Conservation (phyloP, 2,888 invertebrate species). For the Apotomis turbidana region DNA sequence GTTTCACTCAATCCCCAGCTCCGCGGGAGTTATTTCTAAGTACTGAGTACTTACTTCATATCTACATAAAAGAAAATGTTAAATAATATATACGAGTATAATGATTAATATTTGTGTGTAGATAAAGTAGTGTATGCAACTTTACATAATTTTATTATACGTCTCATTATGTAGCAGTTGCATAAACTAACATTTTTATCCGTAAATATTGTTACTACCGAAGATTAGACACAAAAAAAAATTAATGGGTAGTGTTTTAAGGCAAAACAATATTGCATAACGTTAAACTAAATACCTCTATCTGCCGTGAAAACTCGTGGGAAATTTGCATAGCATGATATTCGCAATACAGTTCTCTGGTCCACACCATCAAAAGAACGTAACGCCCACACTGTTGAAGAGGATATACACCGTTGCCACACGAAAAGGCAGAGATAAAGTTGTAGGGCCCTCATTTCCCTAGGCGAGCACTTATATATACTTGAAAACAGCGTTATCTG, state of each 20-base stretch:
- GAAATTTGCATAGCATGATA: constrained; percentile 40
- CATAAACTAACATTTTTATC: no score
- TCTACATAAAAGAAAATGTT: no score
- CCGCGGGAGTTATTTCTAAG: no score
- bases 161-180: no score
- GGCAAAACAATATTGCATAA: neutral
- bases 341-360: constrained; percentile 42
- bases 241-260: neutral
- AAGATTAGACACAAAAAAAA: no score
- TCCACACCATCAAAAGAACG: neutral
- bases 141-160: no score
- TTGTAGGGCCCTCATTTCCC: constrained; percentile 55
- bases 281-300: neutral
- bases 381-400: neutral
- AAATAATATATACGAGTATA: no score
- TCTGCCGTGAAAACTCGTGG: constrained; percentile 26
- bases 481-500: constrained; percentile 42
- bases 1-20: no score
- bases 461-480: constrained; percentile 43
- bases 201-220: no score
- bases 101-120: no score
- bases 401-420: constrained; percentile 2
- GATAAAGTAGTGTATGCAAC: no score
- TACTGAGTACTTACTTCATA: no score
- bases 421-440: constrained; percentile 44